Evolutionary conservation across 2,797 vertebrate species (phyloP).

Genomic region (Neoniphon sammara): DNA sequence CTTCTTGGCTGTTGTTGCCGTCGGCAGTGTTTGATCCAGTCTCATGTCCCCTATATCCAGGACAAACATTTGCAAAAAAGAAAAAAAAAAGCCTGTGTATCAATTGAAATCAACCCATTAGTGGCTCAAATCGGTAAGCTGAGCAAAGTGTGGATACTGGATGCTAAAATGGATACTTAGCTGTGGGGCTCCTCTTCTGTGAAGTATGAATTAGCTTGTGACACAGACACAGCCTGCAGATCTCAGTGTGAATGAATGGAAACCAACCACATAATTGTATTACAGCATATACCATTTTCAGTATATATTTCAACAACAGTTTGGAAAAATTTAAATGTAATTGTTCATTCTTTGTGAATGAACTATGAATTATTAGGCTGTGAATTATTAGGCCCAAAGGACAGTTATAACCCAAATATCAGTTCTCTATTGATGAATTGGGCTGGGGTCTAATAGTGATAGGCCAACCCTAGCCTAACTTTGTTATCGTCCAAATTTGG

Average conservation of each 20-base stretch:
- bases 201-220: constrained; percentile 17
- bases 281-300: not conserved
- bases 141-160: constrained; percentile 1
- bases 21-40: not conserved
- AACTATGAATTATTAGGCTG: constrained; percentile 4
- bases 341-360: not conserved
- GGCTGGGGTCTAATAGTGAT: not conserved
- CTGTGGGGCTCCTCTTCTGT: constrained; percentile 10
- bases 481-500: constrained; percentile 59
- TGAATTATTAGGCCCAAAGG: constrained; percentile 20
- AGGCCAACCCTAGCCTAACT: constrained; percentile 41
- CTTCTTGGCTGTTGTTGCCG: not conserved
- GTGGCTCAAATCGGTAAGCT: not conserved
- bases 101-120: constrained; percentile 10
- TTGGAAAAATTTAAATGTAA: constrained; percentile 5
- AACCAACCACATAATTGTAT: not conserved
- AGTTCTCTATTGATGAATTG: constrained; percentile 29
- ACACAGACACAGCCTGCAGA: not conserved
- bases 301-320: constrained; percentile 1
- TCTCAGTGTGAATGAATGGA: constrained; percentile 14
- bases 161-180: constrained; percentile 20
- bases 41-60: not conserved
- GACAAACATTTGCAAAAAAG: not conserved
- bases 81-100: constrained; percentile 1
- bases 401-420: constrained; percentile 35